A percentile compares a stretch with the other conserved stretches of the same genome.
phyloP scores from a whole-genome alignment of 2,113 vertebrate species.

The Callocephalon fimbriatum region DNA sequence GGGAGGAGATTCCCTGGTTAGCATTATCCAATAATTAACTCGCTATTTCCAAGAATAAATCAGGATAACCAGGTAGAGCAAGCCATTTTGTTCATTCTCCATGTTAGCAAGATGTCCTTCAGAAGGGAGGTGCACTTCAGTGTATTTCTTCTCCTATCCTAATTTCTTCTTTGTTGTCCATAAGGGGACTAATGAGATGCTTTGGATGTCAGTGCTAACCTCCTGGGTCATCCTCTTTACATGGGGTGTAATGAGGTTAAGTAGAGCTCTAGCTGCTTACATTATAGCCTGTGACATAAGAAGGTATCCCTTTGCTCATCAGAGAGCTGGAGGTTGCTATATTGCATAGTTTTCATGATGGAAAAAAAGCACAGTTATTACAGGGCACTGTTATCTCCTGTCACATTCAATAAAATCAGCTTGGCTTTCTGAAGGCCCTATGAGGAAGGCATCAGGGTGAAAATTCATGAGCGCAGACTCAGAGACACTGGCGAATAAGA shows the following conservation, averaged over 20 bases:
- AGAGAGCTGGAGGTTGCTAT: background rate
- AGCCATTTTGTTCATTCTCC: background rate
- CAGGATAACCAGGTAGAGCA: background rate
- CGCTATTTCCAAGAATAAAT: background rate
- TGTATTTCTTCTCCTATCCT: background rate
- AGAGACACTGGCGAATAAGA: background rate
- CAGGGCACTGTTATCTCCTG: constrained; percentile 7
- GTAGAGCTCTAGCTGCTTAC: background rate
- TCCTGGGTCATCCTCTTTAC: background rate
- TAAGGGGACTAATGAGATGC: background rate
- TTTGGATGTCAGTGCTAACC: background rate
- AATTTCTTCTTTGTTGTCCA: background rate
- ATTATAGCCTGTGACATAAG: background rate
- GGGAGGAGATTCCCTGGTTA: background rate
- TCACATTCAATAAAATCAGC: background rate
- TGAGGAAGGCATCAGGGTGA: background rate
- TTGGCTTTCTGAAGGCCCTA: background rate
- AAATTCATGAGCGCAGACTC: constrained; percentile 18
- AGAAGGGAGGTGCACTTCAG: background rate
- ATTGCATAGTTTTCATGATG: background rate
- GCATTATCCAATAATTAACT: background rate
- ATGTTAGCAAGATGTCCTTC: background rate
- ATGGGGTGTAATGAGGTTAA: background rate
- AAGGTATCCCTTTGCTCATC: background rate
- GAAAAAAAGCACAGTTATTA: background rate